Evolutionary conservation across 2,888 invertebrate genomes (phyloP).

Genomic region (Cephus pygmeus): DNA sequence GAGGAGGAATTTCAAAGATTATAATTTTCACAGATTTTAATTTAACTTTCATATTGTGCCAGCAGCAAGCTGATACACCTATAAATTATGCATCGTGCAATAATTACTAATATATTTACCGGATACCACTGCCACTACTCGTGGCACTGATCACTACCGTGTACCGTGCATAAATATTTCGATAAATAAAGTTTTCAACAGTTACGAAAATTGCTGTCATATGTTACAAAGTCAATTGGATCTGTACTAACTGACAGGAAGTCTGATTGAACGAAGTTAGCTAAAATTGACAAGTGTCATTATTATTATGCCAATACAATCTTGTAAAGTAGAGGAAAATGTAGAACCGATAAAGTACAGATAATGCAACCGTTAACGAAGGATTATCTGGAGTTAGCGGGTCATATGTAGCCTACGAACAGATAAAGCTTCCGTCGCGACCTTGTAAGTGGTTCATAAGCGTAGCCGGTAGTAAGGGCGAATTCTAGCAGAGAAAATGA

Average conservation of each 20-base stretch:
- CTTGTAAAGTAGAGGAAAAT: not conserved
- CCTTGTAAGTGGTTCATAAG: not conserved
- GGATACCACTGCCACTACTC: not conserved
- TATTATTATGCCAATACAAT: not conserved
- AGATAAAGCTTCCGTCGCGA: not conserved
- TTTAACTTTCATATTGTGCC: too few species aligned
- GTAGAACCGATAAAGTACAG: not conserved
- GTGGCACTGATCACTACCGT: not conserved
- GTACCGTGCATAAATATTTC: not conserved
- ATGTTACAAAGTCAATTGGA: not conserved
- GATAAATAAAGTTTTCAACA: not conserved
- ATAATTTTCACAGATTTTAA: not conserved
- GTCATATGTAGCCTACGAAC: not conserved
- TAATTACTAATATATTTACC: not conserved
- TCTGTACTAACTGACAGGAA: not conserved
- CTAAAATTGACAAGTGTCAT: not conserved
- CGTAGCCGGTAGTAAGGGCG: not conserved
- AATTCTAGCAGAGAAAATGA: not conserved
- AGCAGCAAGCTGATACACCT: not conserved
- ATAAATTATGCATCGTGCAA: not conserved
- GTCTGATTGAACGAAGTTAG: not conserved
- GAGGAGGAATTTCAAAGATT: not conserved
- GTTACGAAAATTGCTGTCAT: not conserved
- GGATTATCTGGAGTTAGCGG: not conserved
- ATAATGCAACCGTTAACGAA: not conserved